Conservation (phyloP, 2,797 vertebrate genomes). For the Pangasius krempfi region DNA sequence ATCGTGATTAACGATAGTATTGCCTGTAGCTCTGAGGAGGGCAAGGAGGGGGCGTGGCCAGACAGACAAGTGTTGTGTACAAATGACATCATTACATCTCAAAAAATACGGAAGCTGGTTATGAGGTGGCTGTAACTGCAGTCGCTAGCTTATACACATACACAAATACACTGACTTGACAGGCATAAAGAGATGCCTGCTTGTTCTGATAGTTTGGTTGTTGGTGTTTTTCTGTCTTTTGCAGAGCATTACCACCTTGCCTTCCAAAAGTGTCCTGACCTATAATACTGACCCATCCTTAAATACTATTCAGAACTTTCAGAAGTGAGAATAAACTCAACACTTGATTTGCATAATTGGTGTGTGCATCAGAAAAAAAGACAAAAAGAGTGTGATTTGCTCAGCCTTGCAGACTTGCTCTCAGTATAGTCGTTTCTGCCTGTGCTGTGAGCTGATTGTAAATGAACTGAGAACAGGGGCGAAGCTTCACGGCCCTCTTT, state of each 20-base stretch:
- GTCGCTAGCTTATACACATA: neutral
- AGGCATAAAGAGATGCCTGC: neutral
- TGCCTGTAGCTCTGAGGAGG: neutral
- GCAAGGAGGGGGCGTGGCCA: neutral
- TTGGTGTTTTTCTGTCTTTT: neutral
- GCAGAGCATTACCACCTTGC: neutral
- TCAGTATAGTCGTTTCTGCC: neutral
- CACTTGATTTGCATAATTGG: neutral
- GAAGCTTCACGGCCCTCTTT: slow-evolving; percentile 45
- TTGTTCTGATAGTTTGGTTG: neutral
- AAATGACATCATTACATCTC: neutral
- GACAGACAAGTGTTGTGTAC: neutral
- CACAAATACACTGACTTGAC: neutral
- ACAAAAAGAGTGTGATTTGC: neutral
- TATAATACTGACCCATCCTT: neutral
- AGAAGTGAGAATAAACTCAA: neutral
- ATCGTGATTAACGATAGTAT: neutral
- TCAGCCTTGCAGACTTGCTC: neutral
- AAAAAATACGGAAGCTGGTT: neutral
- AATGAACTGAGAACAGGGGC: slow-evolving; percentile 49
- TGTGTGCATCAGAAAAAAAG: neutral
- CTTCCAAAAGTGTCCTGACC: too few species aligned
- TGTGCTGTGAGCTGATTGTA: slow-evolving; percentile 48
- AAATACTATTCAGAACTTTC: neutral
- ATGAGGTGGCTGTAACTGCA: neutral